These are phyloP conservation scores for Acleris cristana DNA, from an alignment of 2,888 invertebrate species.

Conservation along the genomic window DNA sequence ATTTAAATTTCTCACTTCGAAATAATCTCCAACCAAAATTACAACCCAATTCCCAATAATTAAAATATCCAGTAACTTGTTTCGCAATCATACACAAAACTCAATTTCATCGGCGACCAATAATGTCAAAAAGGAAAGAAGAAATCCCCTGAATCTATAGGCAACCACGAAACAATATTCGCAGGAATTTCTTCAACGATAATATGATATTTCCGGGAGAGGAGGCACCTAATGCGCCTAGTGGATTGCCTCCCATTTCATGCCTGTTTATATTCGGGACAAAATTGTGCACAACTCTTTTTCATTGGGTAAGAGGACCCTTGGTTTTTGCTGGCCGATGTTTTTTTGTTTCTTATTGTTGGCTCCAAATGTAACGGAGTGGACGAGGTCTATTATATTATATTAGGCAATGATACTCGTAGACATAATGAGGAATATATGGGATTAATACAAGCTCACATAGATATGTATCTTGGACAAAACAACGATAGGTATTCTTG, in stretches of 20 bases:
- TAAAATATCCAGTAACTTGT: conserved; percentile 16
- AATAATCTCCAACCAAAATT: not conserved
- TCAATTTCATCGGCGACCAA: conserved; percentile 24
- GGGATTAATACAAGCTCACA: no score
- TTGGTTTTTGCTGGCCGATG: conserved; percentile 13
- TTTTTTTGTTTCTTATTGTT: not conserved
- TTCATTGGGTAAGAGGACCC: conserved; percentile 19
- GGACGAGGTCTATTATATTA: no score
- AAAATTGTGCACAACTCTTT: conserved; percentile 41
- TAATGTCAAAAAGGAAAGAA: conserved; percentile 28
- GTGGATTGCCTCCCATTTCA: conserved; percentile 36
- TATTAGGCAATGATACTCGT: no score
- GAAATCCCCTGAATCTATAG: conserved; percentile 54
- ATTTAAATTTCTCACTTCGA: not conserved
- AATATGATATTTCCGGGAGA: conserved; percentile 71
- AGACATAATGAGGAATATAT: no score
- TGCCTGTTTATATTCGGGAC: conserved; percentile 55
- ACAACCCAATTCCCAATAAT: conserved; percentile 2
- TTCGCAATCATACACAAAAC: conserved; percentile 1
- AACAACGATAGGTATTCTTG: no score
- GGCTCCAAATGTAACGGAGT: not conserved
- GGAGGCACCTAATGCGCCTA: conserved; percentile 58
- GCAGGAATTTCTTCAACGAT: conserved; percentile 49
- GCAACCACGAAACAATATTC: conserved; percentile 70
- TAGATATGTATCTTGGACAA: no score